Evolutionary conservation across 2,888 invertebrate species (phyloP).

Genomic region (Nipponacmea schrenckii): DNA sequence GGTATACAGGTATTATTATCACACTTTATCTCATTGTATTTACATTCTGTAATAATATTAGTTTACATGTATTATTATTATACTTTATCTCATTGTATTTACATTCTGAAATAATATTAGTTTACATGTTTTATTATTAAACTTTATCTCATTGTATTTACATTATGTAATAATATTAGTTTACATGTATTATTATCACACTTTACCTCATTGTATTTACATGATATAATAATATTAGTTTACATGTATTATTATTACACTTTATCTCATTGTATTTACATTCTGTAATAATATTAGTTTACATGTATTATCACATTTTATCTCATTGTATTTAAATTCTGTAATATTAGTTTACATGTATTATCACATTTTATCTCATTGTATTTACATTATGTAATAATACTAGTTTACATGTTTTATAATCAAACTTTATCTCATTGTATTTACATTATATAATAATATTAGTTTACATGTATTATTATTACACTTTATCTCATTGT

Average conservation of each 20-base stretch:
- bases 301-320: not conserved
- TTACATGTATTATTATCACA: constrained; percentile 8
- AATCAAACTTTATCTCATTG: constrained; percentile 46
- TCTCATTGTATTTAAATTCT: constrained; percentile 37
- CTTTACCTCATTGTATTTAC: too few relatives aligned
- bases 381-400: constrained; percentile 38
- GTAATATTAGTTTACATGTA: constrained; percentile 8
- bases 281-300: not conserved
- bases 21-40: constrained; percentile 41
- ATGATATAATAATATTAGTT: constrained; percentile 34
- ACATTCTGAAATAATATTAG: constrained; percentile 37
- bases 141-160: constrained; percentile 36
- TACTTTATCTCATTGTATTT: constrained; percentile 40
- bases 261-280: too few relatives aligned
- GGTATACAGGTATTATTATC: constrained; percentile 45
- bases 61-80: constrained; percentile 41
- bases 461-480: constrained; percentile 37
- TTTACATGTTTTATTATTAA: constrained; percentile 36
- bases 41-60: constrained; percentile 38
- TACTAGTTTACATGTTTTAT: constrained; percentile 40
- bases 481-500: constrained; percentile 45
- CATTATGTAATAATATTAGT: constrained; percentile 39
- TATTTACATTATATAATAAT: constrained; percentile 39
- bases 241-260: constrained; percentile 10
- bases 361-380: constrained; percentile 29